A percentile compares a stretch with the other conserved stretches of the same genome.
phyloP scores from a whole-genome alignment of 2,113 vertebrate genomes.

The Struthio camelus region DNA sequence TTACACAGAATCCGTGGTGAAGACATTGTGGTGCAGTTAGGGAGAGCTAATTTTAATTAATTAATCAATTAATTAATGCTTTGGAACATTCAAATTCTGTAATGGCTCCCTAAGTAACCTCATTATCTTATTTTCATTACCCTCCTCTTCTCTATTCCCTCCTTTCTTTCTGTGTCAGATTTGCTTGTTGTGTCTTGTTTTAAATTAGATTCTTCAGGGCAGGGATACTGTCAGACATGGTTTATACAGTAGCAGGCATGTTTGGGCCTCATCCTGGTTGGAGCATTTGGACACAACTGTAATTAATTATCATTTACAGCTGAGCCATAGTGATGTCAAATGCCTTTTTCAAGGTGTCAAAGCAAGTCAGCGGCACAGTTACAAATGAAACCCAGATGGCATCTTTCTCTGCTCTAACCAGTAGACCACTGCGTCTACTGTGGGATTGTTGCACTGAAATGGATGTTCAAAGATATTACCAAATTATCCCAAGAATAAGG shows the following conservation, averaged over 20 bases:
- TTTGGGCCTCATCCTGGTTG: constrained; percentile 11
- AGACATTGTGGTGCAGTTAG: background rate
- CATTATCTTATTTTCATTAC: constrained; percentile 50
- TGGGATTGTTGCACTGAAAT: background rate
- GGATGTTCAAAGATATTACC: background rate
- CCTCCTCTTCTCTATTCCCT: constrained; percentile 10
- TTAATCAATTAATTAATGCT: constrained; percentile 57
- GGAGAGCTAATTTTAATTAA: constrained; percentile 44
- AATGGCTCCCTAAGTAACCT: constrained; percentile 46
- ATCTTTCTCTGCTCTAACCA: background rate
- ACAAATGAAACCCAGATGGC: constrained; percentile 41
- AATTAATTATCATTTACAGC: constrained; percentile 50
- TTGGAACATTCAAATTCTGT: constrained; percentile 28
- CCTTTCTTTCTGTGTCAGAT: constrained; percentile 13
- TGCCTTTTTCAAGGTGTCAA: constrained; percentile 30
- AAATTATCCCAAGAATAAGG: background rate
- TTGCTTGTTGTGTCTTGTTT: constrained; percentile 1
- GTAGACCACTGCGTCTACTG: background rate
- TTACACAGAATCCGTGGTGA: background rate
- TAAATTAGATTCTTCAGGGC: constrained; percentile 27
- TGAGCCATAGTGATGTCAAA: constrained; percentile 21
- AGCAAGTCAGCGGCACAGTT: constrained; percentile 9
- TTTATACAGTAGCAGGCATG: background rate
- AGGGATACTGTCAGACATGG: constrained; percentile 1
- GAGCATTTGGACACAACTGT: constrained; percentile 26